phyloP scores from a whole-genome alignment of 2,797 vertebrate genomes.

The Hydrolagus colliei region DNA sequence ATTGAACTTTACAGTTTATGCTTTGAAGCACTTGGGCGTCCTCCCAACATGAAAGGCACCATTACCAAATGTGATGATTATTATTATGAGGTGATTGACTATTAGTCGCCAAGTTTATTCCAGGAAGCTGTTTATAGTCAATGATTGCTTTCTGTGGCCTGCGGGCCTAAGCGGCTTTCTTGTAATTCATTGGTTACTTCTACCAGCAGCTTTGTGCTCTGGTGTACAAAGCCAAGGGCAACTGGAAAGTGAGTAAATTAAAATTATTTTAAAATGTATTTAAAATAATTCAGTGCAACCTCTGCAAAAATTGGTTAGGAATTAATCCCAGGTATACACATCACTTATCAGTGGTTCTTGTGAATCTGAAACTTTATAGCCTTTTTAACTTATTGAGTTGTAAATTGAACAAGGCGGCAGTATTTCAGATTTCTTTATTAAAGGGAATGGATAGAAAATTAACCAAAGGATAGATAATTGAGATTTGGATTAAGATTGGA shows the following conservation, averaged over 20 bases:
- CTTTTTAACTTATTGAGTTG: too few species aligned
- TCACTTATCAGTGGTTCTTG: not conserved
- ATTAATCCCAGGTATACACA: not conserved
- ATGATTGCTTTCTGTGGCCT: slow-evolving; percentile 45
- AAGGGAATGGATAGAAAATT: not conserved
- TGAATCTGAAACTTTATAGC: not conserved
- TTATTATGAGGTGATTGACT: too few species aligned
- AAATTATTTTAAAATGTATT: slow-evolving; percentile 49
- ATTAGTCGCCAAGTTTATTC: slow-evolving; percentile 45
- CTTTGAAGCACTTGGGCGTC: too few species aligned
- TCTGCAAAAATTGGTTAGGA: not conserved
- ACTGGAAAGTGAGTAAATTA: slow-evolving; percentile 53
- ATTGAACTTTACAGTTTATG: too few species aligned
- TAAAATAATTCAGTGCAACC: slow-evolving; percentile 35
- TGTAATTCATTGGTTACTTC: slow-evolving; percentile 66
- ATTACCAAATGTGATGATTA: too few species aligned
- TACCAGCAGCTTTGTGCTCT: slow-evolving; percentile 58
- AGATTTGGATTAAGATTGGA: too few species aligned
- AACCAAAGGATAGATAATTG: not conserved
- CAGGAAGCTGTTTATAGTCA: slow-evolving; percentile 51
- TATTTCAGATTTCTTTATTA: not conserved
- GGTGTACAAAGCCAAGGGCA: slow-evolving; percentile 63
- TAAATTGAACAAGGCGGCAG: too few species aligned
- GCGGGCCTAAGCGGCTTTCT: slow-evolving; percentile 55
- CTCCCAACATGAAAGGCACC: too few species aligned